Evolutionary conservation across 2,113 vertebrate species (phyloP), one percentile per base, ranked within the genome.

Genomic region (Bambusicola thoracicus): DNA sequence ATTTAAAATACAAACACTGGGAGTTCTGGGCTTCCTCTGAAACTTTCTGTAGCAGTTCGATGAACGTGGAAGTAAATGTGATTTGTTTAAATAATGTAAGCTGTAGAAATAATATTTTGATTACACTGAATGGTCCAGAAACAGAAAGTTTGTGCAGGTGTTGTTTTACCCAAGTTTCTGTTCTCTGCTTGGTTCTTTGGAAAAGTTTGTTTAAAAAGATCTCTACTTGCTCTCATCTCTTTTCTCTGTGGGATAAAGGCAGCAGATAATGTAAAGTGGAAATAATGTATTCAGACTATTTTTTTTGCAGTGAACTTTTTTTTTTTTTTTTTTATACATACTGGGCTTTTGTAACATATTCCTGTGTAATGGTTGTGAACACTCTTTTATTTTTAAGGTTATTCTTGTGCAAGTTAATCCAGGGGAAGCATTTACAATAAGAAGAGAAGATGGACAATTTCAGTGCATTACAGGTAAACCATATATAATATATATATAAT

Each of bases 401-500:
- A 99, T 99, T 98, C 98, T 99, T 98, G 99, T 99, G 97, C 99
- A 99, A 98, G 99, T 99, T 98, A 99, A 99, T 97, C 99, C 99
- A 98, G 99, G 99, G 96, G 99, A 99, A 98, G 98, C 99, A 97
- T 99, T 99, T 98, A 99, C 99, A 95, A 99, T 99, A 98, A 98
- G 98, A 98, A 98, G 99, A 98, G 99, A 99, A 98, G 99, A 99
- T 99, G 99, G 99, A 97, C 99, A 99, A 87, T 98, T 98, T 98
- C 99, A 99, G 97, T 99, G 98, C 98, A 99, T 99, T 98, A 98
- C 99, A 99, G 99, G 99, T 99, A 98, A 98, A 98, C 86, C 25
- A 49, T 36, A 51, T 84, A 83, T 32, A 7, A 18, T 56, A 56
- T 55, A 30, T 53, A 18, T 56, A n/a, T 92, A 91, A 58, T 89